A percentile compares a stretch with the other conserved stretches of the same genome.
Conservation (phyloP, 2,888 invertebrate genomes). For the Scaptomyza reducta region DNA sequence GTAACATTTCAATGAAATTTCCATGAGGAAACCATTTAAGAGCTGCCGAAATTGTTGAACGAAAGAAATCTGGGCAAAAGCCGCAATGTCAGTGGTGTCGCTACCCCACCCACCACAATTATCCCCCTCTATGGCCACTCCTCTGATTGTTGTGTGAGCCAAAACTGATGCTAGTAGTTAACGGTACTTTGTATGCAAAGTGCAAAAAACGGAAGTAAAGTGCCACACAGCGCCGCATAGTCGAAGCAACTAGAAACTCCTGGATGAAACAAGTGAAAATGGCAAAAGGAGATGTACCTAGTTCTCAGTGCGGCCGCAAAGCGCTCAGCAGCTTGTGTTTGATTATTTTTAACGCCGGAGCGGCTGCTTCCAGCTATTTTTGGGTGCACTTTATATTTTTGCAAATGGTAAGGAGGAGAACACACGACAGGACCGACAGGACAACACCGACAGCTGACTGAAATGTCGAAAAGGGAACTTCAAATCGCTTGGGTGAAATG, state of each 20-base stretch:
- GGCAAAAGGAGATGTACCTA: neutral
- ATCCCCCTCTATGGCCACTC: conserved; percentile 3
- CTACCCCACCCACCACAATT: neutral
- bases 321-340: conserved; percentile 61
- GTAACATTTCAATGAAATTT: conserved; percentile 75
- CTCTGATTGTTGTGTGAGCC: conserved; percentile 59
- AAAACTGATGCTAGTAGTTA: conserved; percentile 77
- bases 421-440: too few species aligned
- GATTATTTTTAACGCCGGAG: conserved; percentile 63
- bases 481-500: conserved; percentile 44
- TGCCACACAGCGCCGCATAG: conserved; percentile 48
- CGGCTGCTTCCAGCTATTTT: conserved; percentile 36
- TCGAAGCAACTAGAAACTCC: conserved; percentile 49
- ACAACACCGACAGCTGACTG: conserved; percentile 66
- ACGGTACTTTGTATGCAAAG: conserved; percentile 82
- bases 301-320: conserved; percentile 47
- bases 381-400: conserved; percentile 61
- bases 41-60: conserved; percentile 59
- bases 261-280: conserved; percentile 3
- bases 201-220: conserved; percentile 75
- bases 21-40: conserved; percentile 79
- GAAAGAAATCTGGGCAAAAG: conserved; percentile 64
- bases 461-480: conserved; percentile 60
- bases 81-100: conserved; percentile 47
- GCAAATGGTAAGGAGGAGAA: conserved; percentile 39